Evolutionary conservation across 2,113 vertebrate genomes (phyloP), one percentile per base, ranked within the genome.

Genomic region (Trinectes maculatus): DNA sequence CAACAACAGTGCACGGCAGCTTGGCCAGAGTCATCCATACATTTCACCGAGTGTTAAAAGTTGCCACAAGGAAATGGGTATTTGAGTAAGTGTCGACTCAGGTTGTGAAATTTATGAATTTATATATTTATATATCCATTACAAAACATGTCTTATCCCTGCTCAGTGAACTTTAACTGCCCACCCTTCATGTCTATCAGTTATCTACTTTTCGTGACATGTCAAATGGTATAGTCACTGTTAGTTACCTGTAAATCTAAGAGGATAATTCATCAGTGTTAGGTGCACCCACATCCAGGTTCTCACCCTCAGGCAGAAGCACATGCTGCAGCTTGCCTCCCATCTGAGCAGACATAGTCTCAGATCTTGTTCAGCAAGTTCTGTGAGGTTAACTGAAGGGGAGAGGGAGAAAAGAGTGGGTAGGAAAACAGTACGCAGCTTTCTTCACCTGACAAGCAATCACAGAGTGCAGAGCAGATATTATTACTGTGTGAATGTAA

Each of bases 321-420:
- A 60, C 93, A 83, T 71, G 92, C 85, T 55, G 46, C 59, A 72
- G 84, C 93, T 83, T 86, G 93, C 71, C 47, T 55, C 5, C 18
- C 18, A 16, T 58, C 60, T 78, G 64, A 6, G 42, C 56, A 78
- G 71, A 71, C 46, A 39, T 24, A 18, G 40, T 70, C 49, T 64
- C 52, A 37, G 46, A 84, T 79, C 91, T 82, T 48, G 91, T 84
- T 86, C 44, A 39, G 61, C 92, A 4, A 74, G 91, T 92, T 92
- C 74, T 66, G 63, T 80, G 39, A 84, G 80, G 59, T 82, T 82
- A 52, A 68, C 63, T 65, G 31, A 36, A 68, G 39, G n/a, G 0
- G 40, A 59, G 37, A 39, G 8, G 46, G 11, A 10, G 16, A 60
- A 66, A 53, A 57, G 33, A 39, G 42, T 18, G 22, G 11, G 58